Conservation (phyloP, 2,797 vertebrate genomes). For the Eulemur rubriventer region DNA sequence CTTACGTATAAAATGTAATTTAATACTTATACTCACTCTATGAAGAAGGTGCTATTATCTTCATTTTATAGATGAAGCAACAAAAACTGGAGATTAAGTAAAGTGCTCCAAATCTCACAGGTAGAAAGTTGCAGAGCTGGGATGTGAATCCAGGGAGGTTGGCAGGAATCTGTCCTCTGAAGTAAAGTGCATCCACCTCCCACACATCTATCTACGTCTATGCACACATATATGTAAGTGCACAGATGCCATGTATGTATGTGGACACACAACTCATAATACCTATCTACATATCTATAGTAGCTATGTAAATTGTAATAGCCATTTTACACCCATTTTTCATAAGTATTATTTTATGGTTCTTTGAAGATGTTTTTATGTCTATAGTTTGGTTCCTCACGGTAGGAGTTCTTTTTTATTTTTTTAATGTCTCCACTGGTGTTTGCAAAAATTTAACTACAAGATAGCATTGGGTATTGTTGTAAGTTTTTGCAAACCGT, state of each 20-base stretch:
- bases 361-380: constrained; percentile 22
- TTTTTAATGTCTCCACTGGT: neutral
- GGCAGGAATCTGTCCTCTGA: neutral
- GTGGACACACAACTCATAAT: neutral
- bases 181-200: neutral
- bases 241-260: neutral
- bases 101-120: neutral
- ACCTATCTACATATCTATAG: neutral
- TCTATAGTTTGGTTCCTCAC: neutral
- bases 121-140: neutral
- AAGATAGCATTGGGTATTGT: neutral
- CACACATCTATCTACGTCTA: neutral
- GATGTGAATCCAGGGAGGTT: neutral
- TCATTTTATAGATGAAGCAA: constrained; percentile 15
- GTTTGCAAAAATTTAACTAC: neutral
- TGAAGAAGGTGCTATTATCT: neutral
- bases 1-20: neutral
- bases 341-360: neutral
- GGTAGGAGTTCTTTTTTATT: neutral
- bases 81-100: neutral
- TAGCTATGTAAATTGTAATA: neutral
- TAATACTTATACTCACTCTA: neutral
- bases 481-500: neutral
- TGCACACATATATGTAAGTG: neutral
- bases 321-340: neutral